Evolutionary conservation across 2,113 vertebrate genomes (phyloP).

Genomic region (Galemys pyrenaicus): DNA sequence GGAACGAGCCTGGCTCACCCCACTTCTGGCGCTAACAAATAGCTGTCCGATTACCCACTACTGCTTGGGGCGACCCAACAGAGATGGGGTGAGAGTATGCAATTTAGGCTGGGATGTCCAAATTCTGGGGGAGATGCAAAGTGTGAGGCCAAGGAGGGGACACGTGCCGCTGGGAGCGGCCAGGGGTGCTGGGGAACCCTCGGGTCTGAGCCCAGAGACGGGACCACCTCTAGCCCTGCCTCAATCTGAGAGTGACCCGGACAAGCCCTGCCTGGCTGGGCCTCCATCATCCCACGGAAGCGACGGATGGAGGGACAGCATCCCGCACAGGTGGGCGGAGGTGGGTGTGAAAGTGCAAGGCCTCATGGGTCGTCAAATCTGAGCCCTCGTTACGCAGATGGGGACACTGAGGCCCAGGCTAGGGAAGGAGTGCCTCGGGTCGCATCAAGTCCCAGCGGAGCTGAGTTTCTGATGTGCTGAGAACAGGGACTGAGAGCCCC

Average conservation of each 20-base stretch:
- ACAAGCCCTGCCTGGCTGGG: background rate
- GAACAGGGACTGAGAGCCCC: background rate
- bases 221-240: background rate
- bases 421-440: background rate
- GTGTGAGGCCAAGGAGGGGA: rapidly evolving
- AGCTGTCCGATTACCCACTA: background rate
- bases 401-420: background rate
- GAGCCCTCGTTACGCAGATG: background rate
- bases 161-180: background rate
- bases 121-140: background rate
- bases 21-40: background rate
- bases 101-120: background rate
- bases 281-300: background rate
- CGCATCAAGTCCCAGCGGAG: background rate
- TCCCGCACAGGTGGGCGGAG: too few species aligned
- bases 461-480: background rate
- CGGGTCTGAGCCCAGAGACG: background rate
- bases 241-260: background rate
- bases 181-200: background rate
- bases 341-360: background rate
- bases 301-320: background rate
- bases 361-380: background rate
- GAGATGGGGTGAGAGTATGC: background rate
- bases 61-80: background rate
- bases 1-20: too few species aligned